Base-by-base conservation (phyloP, 1,140 invertebrate genomes). In the Drosophila rhopaloa region DNA sequence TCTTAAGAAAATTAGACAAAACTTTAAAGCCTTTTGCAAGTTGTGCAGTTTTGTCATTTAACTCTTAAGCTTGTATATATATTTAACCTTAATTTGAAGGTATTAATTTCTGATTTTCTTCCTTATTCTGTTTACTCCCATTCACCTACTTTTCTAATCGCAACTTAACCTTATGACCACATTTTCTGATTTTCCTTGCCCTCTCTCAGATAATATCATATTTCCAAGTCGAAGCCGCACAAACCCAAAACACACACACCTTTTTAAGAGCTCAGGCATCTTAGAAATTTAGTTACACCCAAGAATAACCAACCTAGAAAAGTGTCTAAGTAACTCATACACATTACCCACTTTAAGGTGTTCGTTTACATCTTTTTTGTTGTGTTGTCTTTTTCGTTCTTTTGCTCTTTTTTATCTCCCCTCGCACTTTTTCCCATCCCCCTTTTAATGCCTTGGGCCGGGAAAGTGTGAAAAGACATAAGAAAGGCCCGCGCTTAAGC, bases 381-480 rank as follows among this genome's bases (percentile, higher is more conserved):
- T 58, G n/a, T 40, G 40, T 57, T 47, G 32, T 19, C 53, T 57
- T 63, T 61, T 58, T 47, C 59, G 59, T 71, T 57, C 16, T 63
- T 54, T 29, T 16, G 35, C 19, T 29, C 54, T 54, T 51, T 38
- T 32, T n/a, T 1, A 48, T 8, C 0, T 4, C 48, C 47, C 29
- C 48, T 51, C 48, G 4, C 48, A 51, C 48, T 24, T 51, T 51
- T 44, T 55, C 6, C 11, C 38, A 43, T 35, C 29, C 24, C 35
- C 35, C 44, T 51, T 14, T 16, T 5, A 46, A 59, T 37, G 51
- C 66, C 58, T 46, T 76, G 9, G 72, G 61, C 60, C 44, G 56
- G 65, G 60, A 86, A 79, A 86, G 82, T 86, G 82, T 88, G 83
- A 86, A 88, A 72, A 88, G 62, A 88, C 83, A 82, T 67, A 72